Percentiles rank a stretch among this genome's conserved stretches.
Conservation (phyloP, 2,113 vertebrate species). For the Pollimyrus isidori region DNA sequence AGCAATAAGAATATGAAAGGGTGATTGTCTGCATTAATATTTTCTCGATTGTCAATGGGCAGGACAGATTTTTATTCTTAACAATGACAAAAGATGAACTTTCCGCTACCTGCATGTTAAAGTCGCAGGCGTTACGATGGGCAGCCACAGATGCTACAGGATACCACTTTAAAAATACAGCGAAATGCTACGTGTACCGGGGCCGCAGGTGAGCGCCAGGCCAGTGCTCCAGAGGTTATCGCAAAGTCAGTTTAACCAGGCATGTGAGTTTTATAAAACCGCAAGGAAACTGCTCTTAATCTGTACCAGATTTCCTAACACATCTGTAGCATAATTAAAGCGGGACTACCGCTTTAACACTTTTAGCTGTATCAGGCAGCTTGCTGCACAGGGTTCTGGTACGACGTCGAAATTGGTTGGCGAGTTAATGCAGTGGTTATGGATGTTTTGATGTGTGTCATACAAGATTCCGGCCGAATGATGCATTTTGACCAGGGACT, state of each 20-base stretch:
- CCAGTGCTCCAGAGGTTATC: not conserved
- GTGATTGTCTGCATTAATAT: not conserved
- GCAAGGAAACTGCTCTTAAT: not conserved
- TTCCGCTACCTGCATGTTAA: not conserved
- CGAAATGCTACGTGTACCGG: not conserved
- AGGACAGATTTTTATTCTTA: not conserved
- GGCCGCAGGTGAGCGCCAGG: not conserved
- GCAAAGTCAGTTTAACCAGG: not conserved
- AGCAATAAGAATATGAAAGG: not conserved
- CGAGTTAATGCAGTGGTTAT: not conserved
- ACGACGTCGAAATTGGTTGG: not conserved
- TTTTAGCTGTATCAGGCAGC: not conserved
- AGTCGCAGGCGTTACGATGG: not conserved
- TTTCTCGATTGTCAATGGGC: not conserved
- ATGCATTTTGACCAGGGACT: conserved; percentile 1
- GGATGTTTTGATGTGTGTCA: conserved; percentile 4
- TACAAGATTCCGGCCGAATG: not conserved
- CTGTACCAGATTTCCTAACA: not conserved
- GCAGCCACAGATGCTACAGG: not conserved
- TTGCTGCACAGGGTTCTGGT: conserved; percentile 50
- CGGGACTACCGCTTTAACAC: not conserved
- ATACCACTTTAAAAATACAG: not conserved
- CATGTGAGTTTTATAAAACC: not conserved
- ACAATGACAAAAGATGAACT: not conserved
- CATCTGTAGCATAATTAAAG: not conserved